Base-by-base conservation (phyloP, 2,113 vertebrate genomes). In the Dasyprocta punctata region DNA sequence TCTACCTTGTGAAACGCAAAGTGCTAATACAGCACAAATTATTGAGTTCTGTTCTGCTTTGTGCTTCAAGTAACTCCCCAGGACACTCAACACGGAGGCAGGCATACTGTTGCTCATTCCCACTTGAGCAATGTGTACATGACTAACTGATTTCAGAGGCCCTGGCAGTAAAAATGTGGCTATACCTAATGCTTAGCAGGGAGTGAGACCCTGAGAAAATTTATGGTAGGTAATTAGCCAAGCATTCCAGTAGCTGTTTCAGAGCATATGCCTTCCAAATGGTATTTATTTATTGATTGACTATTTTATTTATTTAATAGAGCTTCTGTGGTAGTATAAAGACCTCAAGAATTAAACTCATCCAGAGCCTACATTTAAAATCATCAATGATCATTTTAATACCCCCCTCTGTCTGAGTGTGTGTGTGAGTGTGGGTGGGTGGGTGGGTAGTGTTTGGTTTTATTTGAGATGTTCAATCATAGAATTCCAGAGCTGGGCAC, bases 301-400 rank as follows among this genome's bases (percentile, higher is more conserved):
- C 19, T 94, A 93, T 54, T 88, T 94, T 60, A 90, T 87, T 86
- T 94, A 95, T 96, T 96, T 96, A 93, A 89, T 52, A 94, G 90
- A 86, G 58, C 19, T 94, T 86, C 61, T 83, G 38, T 54, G 73
- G 41, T 49, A 80, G 26, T 93, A 28, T 54, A 92, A 41, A 92
- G 24, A 38, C 82, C 78, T 97, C 60, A 89, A 83, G 26, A 96
- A 75, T 88, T 90, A 96, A 81, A 94, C 36, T 84, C 86, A 26
- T 67, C 41, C 75, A 85, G 7, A 95, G 20, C 11, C 54, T 77
- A 44, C 16, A 36, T 89, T 1, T 83, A 22, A 69, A 95, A 86
- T 89, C 41, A 89, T 94, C 73, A 94, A 94, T 91, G 44, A 80
- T 14, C 84, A 11, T n/a, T 94, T 95, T 58, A 75, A 44, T 36